A percentile compares a stretch with the other conserved stretches of the same genome.
Evolutionary conservation across 2,797 vertebrate species (phyloP).

Genomic region (Peromyscus melanophrys): DNA sequence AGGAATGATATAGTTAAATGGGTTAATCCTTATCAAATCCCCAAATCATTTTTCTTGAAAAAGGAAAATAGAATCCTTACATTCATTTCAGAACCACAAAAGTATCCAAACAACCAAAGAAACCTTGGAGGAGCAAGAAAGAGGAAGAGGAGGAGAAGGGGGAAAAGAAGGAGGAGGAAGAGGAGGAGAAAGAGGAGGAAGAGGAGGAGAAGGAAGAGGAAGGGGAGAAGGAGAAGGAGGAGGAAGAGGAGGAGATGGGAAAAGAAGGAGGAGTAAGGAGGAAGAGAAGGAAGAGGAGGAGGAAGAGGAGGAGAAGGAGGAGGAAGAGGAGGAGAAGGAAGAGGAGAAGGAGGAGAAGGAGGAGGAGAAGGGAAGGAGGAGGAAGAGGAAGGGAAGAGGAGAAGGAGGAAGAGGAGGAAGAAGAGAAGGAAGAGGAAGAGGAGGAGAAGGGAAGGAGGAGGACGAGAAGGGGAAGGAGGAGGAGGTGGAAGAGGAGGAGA

Average conservation of each 20-base stretch:
- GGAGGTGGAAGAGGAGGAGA: no score
- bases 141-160: background rate
- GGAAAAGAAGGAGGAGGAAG: no score
- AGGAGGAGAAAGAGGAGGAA: background rate
- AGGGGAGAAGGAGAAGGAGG: background rate
- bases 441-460: background rate
- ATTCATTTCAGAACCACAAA: background rate
- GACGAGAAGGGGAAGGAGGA: no score
- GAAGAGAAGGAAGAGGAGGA: no score
- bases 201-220: fast-evolving
- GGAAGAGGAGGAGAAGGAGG: fast-evolving
- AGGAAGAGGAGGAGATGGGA: no score
- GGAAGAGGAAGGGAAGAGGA: fast-evolving
- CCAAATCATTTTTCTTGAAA: background rate
- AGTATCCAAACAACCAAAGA: background rate
- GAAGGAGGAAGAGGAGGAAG: no score
- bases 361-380: fast-evolving
- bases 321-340: fast-evolving
- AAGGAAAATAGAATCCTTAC: background rate
- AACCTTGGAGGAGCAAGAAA: background rate
- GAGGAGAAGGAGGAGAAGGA: fast-evolving
- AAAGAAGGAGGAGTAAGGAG: fast-evolving
- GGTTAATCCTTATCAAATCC: background rate
- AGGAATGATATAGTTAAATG: background rate
- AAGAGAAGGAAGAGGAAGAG: no score